Conservation (phyloP, 2,113 vertebrate species). For the Catharus fuscescens region DNA sequence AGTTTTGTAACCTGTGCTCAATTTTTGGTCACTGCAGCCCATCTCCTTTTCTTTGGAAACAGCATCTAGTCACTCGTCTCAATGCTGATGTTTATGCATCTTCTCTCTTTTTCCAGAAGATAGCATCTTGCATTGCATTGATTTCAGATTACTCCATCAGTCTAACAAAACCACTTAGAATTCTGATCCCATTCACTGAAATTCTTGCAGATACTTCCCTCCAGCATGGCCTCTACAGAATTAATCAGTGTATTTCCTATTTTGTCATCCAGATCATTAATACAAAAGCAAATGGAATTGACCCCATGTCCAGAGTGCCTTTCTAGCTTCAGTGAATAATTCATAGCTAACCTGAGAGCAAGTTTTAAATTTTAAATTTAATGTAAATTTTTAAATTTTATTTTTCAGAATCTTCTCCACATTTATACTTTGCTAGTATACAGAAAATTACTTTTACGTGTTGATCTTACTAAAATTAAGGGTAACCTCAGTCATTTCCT, state of each 20-base stretch:
- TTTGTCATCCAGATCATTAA: neutral
- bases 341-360: neutral
- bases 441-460: neutral
- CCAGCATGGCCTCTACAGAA: neutral
- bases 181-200: neutral
- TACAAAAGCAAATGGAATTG: neutral
- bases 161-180: neutral
- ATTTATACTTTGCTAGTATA: neutral
- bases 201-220: neutral
- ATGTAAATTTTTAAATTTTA: neutral
- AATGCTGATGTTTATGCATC: neutral
- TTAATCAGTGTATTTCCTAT: neutral
- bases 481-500: neutral
- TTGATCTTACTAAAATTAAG: neutral
- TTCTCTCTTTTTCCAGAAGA: neutral
- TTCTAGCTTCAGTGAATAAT: neutral
- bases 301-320: neutral
- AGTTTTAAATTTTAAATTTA: neutral
- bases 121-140: neutral
- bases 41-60: neutral
- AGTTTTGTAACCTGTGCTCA: neutral
- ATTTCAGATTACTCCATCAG: neutral
- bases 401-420: neutral
- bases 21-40: neutral
- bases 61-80: neutral